These are phyloP conservation scores for Ophion ellenae DNA, from an alignment of 2,888 invertebrate genomes.

Conservation along the genomic window DNA sequence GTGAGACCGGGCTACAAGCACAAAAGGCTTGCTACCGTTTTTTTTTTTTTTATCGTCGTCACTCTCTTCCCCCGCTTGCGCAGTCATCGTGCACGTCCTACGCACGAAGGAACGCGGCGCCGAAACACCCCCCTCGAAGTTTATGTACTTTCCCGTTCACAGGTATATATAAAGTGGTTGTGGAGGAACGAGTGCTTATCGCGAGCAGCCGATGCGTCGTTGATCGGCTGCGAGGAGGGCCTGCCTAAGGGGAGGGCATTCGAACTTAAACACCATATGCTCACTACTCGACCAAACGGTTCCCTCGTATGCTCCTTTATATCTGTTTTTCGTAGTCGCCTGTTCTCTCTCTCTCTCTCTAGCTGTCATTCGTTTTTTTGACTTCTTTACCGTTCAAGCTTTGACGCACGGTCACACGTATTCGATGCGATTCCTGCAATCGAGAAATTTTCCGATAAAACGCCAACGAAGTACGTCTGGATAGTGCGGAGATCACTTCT, in stretches of 20 bases:
- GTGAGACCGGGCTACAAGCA: constrained; percentile 64
- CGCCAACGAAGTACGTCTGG: background rate
- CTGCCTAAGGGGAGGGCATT: constrained; percentile 10
- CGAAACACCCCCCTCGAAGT: constrained; percentile 78
- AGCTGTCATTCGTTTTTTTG: constrained; percentile 4
- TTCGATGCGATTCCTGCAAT: background rate
- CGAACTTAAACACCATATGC: constrained; percentile 63
- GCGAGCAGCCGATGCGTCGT: constrained; percentile 59
- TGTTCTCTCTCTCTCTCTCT: constrained; percentile 20
- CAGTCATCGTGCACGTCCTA: constrained; percentile 72
- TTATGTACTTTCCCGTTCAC: constrained; percentile 62
- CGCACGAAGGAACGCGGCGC: constrained; percentile 76
- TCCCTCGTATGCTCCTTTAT: constrained; percentile 50
- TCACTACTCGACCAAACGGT: constrained; percentile 53
- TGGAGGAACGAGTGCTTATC: constrained; percentile 67
- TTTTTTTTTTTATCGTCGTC: constrained; percentile 67
- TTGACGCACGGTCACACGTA: background rate
- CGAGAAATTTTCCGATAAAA: background rate
- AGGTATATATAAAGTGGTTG: constrained; percentile 73
- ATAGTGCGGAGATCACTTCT: constrained; percentile 50
- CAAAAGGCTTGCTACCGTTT: constrained; percentile 64
- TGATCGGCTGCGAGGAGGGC: constrained; percentile 33
- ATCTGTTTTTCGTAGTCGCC: constrained; percentile 25
- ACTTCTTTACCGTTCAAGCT: background rate
- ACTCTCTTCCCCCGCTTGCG: constrained; percentile 56